Evolutionary conservation across 2,888 invertebrate species (phyloP).

Genomic region (Scaptomyza caliginosa): DNA sequence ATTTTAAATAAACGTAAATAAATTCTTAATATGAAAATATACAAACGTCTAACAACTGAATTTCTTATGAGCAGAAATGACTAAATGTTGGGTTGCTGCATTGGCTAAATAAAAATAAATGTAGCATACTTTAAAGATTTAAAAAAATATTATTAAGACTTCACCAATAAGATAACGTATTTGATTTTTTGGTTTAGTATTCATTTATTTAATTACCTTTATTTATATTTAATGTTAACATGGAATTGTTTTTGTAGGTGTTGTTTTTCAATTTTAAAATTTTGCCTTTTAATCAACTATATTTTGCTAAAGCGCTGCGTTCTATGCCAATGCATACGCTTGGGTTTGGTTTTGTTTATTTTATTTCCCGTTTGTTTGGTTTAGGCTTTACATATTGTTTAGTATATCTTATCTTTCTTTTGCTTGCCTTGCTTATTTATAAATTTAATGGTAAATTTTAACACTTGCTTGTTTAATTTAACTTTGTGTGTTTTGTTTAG

Average conservation of each 20-base stretch:
- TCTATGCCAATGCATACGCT: conserved; percentile 63
- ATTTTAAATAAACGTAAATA: no score
- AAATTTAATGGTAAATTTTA: conserved; percentile 78
- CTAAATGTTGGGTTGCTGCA: background rate
- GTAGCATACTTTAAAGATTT: background rate
- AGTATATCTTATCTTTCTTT: conserved; percentile 46
- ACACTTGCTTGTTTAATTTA: conserved; percentile 76
- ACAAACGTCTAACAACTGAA: no score
- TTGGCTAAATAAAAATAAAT: background rate
- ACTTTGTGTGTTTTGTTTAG: conserved; percentile 69
- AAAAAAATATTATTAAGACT: no score
- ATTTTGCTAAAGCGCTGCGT: conserved; percentile 58
- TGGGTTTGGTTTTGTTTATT: conserved; percentile 29
- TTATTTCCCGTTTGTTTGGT: conserved; percentile 16
- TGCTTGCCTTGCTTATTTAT: conserved; percentile 65
- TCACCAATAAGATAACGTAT: background rate
- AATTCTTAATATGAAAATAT: no score
- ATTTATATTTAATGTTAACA: conserved; percentile 84
- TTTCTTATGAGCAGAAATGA: no score
- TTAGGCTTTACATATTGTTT: conserved; percentile 61
- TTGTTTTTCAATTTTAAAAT: conserved; percentile 68
- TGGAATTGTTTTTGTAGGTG: conserved; percentile 83
- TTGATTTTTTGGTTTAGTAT: conserved; percentile 54
- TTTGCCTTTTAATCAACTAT: conserved; percentile 71
- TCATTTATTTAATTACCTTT: conserved; percentile 75